Evolutionary conservation across 1,140 invertebrate species (phyloP), one percentile per base, ranked within the genome.

Genomic region (Trichogramma pretiosum): DNA sequence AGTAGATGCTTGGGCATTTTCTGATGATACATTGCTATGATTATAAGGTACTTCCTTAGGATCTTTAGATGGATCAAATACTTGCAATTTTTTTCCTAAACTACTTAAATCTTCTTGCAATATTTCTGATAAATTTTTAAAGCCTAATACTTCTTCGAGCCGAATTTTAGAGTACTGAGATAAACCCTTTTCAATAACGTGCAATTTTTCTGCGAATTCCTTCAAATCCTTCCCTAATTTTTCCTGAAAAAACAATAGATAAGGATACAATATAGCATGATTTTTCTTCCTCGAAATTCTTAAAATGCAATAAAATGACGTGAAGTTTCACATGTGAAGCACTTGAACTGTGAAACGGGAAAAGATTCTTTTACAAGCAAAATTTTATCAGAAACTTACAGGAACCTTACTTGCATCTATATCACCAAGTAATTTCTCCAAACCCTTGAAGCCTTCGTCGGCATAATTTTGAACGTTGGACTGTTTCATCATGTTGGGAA

Each of bases 351-450:
- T n/a, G n/a, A n/a, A n/a, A n/a, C n/a, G n/a, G n/a, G n/a, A n/a
- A n/a, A n/a, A n/a, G n/a, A n/a, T n/a, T n/a, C n/a, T n/a, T n/a
- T n/a, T n/a, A n/a, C n/a, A n/a, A n/a, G n/a, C n/a, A n/a, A n/a
- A n/a, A n/a, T n/a, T n/a, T 44, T 51, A 45, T 51, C 45, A 21
- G 51, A 59, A 62, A 72, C 69, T 72, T 68, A 72, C 69, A 56
- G 69, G 60, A 61, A 68, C 47, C 56, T 72, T 68, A 66, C 59
- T 70, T 64, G 62, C 60, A 56, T 70, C 57, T 54, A 64, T 56
- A 10, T 64, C 54, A n/a, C 40, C 56, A 0, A 67, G 45, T 55
- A 60, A 64, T 39, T 55, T 54, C 17, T 53, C 50, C 9, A 51
- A 46, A 18, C 54, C 34, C 46, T 57, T 60, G 7, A 67, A 39